A percentile compares a stretch with the other conserved stretches of the same genome.
phyloP scores from a whole-genome alignment of 2,113 vertebrate species.

The Phoxinus phoxinus region DNA sequence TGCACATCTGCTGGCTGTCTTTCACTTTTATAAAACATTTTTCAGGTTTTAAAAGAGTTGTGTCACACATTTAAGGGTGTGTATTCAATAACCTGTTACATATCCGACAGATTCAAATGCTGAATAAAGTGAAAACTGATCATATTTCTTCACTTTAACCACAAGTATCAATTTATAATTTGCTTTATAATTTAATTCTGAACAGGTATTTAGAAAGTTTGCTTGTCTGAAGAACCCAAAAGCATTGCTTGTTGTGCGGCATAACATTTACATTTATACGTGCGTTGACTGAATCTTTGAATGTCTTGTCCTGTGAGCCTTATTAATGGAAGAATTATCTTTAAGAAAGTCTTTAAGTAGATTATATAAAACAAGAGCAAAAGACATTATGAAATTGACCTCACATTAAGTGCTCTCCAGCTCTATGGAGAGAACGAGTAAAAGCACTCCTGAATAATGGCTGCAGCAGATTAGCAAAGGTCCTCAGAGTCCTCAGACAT shows the following conservation, averaged over 20 bases:
- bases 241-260: not conserved
- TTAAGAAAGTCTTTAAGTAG: slow-evolving; percentile 12
- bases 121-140: not conserved
- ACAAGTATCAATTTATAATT: not conserved
- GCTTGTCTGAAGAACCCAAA: not conserved
- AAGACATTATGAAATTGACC: slow-evolving; percentile 40
- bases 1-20: not conserved
- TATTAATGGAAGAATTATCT: slow-evolving; percentile 27
- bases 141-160: not conserved
- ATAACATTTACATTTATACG: not conserved
- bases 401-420: slow-evolving; percentile 24
- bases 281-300: not conserved
- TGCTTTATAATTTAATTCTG: not conserved
- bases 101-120: not conserved
- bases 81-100: not conserved
- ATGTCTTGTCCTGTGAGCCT: not conserved
- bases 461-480: slow-evolving; percentile 53
- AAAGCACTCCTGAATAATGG: slow-evolving; percentile 43
- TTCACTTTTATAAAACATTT: not conserved
- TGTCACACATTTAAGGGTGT: not conserved
- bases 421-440: slow-evolving; percentile 7
- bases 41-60: not conserved
- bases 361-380: slow-evolving; percentile 39
- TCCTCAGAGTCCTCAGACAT: slow-evolving; percentile 52
- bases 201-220: not conserved